Percentiles rank a stretch among this genome's conserved stretches.
These are phyloP conservation scores for Pardosa pseudoannulata DNA, from an alignment of 2,888 invertebrate genomes.

Conservation along the genomic window DNA sequence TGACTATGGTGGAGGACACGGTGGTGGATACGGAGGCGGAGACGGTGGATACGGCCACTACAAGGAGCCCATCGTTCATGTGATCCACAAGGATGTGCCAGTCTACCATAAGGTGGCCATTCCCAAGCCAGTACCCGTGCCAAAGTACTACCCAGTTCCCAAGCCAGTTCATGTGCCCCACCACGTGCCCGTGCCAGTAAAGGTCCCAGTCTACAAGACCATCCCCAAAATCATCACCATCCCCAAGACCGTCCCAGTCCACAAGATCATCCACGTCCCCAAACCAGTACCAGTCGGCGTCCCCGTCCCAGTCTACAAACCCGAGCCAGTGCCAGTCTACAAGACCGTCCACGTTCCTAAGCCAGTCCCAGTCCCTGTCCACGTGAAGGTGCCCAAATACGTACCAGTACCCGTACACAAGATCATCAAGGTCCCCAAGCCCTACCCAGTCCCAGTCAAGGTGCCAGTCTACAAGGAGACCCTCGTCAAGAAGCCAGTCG, in stretches of 20 bases:
- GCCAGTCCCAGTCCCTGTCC: slow-evolving; percentile 72
- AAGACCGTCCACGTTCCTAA: slow-evolving; percentile 74
- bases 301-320: slow-evolving; percentile 75
- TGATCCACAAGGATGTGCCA: slow-evolving; percentile 72
- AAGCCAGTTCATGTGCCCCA: slow-evolving; percentile 75
- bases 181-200: slow-evolving; percentile 75
- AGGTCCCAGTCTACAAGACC: slow-evolving; percentile 75
- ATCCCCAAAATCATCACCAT: slow-evolving; percentile 75
- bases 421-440: slow-evolving; percentile 75
- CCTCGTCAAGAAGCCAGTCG: slow-evolving; percentile 75
- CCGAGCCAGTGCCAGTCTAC: slow-evolving; percentile 74
- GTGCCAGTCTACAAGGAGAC: slow-evolving; percentile 75
- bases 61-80: slow-evolving; percentile 71
- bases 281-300: slow-evolving; percentile 74
- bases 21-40: slow-evolving; percentile 44
- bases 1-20: slow-evolving; percentile 26
- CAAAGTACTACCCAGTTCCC: slow-evolving; percentile 74
- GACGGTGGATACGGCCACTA: slow-evolving; percentile 46
- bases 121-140: slow-evolving; percentile 74
- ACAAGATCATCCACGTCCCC: slow-evolving; percentile 74
- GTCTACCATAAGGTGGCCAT: slow-evolving; percentile 74
- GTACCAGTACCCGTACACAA: slow-evolving; percentile 74
- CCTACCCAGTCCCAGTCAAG: slow-evolving; percentile 74
- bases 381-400: slow-evolving; percentile 74
- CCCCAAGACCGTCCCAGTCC: slow-evolving; percentile 74